These are phyloP conservation scores for Tinea semifulvella DNA, from an alignment of 2,888 invertebrate genomes.

Conservation along the genomic window DNA sequence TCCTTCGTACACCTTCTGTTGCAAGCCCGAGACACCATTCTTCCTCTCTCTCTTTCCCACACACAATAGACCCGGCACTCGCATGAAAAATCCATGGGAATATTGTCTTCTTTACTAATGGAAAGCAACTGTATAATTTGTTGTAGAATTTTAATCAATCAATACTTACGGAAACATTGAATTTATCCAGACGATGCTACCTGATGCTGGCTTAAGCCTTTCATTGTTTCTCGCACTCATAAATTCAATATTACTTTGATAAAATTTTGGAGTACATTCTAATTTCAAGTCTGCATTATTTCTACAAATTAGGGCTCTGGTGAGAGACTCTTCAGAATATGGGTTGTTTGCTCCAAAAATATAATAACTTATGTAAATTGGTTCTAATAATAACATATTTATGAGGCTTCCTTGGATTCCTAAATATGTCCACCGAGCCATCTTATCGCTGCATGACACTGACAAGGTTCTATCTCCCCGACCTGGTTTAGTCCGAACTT, in stretches of 20 bases:
- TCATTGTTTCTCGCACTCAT: conserved; percentile 27
- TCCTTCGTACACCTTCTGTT: too few relatives aligned
- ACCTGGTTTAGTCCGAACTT: conserved; percentile 88
- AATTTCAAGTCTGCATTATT: conserved; percentile 16
- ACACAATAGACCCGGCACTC: too few relatives aligned
- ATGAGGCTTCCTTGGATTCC: conserved; percentile 88
- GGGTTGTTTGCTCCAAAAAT: conserved; percentile 75
- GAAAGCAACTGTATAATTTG: too few relatives aligned
- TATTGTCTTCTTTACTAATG: too few relatives aligned
- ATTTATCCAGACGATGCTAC: conserved; percentile 47
- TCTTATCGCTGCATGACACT: conserved; percentile 94
- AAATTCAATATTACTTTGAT: conserved; percentile 35
- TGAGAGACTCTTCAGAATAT: conserved; percentile 67
- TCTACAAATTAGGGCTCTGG: conserved; percentile 59
- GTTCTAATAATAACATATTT: conserved; percentile 69
- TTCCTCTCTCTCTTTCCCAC: too few relatives aligned
- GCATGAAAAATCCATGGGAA: too few relatives aligned
- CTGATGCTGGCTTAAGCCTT: conserved; percentile 34
- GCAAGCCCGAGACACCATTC: too few relatives aligned
- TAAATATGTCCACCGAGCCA: conserved; percentile 86
- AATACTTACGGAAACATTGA: conserved; percentile 32
- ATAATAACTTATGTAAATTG: conserved; percentile 75
- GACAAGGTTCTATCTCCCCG: conserved; percentile 89
- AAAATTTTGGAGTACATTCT: conserved; percentile 28
- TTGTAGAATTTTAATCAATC: too few relatives aligned